Base-by-base conservation (phyloP, 2,797 vertebrate genomes). In the Sebastes cheni region DNA sequence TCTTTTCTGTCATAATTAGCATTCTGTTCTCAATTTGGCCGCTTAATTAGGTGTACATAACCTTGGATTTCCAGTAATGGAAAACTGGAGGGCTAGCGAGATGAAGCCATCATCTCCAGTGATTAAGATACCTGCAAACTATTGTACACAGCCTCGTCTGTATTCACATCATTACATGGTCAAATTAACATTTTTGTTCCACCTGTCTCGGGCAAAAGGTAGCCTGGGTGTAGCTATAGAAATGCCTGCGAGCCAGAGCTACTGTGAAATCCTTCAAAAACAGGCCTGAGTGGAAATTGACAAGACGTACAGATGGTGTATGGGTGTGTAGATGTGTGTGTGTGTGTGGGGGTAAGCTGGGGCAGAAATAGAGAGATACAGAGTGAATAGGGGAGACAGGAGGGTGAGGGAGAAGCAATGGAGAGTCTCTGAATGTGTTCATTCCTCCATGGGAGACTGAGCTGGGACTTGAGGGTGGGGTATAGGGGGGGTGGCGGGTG, bases 11-110 rank as follows among this genome's bases (percentile, higher is more conserved):
- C 92, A 94, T 95, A 96, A 96, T 96, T 96, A 96, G 96, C 96
- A 96, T 96, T 95, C 96, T 95, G 94, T 95, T 96, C 95, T 95
- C 94, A 92, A 96, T 96, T 96, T 95, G 94, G 94, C 94, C 93
- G 92, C 95, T 95, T 96, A 96, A 96, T 96, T 96, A 95, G 95
- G 95, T 96, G 95, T 96, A 96, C 95, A 96, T 96, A 96, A 96
- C 95, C 95, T 96, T 96, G 95, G 95, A 95, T 96, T 96, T 96
- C 94, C 93, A 96, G 94, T 95, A 96, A 96, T 96, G 93, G 93
- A 96, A 96, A 94, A 95, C 95, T 95, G 96, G 91, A 95, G 94
- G 95, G 95, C 95, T 94, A 91, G 91, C 88, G 59, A 93, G 95
- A 96, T 96, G 92, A 96, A 96, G 95, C 93, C 95, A 95, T 96